Conservation (phyloP, 2,888 invertebrate genomes). For the Euplagia quadripunctaria region DNA sequence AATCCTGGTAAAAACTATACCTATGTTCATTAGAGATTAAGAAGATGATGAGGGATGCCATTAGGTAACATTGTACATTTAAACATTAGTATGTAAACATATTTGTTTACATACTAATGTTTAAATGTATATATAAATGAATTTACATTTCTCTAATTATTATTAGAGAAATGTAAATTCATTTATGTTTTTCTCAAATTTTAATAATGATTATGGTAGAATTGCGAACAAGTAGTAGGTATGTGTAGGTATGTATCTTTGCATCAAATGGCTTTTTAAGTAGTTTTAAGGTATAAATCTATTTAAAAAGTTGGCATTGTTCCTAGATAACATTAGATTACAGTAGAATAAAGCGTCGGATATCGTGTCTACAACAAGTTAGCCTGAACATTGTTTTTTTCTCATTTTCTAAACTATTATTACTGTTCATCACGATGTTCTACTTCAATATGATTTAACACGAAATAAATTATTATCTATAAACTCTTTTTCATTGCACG, state of each 20-base stretch:
- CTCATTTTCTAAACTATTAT: slow-evolving; percentile 19
- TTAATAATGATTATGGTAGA: too few species aligned
- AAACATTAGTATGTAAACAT: too few species aligned
- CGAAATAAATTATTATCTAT: slow-evolving; percentile 13
- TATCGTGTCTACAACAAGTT: slow-evolving; percentile 17
- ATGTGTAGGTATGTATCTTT: not conserved
- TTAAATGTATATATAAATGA: too few species aligned
- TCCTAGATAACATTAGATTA: slow-evolving; percentile 2
- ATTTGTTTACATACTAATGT: too few species aligned
- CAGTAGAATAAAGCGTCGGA: not conserved
- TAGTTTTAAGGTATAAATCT: not conserved
- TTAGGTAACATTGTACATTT: not conserved
- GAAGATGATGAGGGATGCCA: not conserved
- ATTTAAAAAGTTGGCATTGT: not conserved
- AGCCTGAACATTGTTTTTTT: slow-evolving; percentile 8
- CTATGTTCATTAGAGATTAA: not conserved
- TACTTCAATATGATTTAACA: slow-evolving; percentile 21
- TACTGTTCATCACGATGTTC: slow-evolving; percentile 24
- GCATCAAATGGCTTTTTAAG: not conserved
- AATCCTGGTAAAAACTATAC: too few species aligned
- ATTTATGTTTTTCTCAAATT: too few species aligned
- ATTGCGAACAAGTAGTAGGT: not conserved
- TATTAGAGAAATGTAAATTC: too few species aligned
- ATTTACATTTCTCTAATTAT: too few species aligned
- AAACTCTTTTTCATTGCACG: too few species aligned